Percentiles rank a stretch among this genome's conserved stretches.
phyloP scores from a whole-genome alignment of 2,113 vertebrate genomes.

The Danio rerio region GRCz12tu NC_133186.1:6907001-6907500 shows the following conservation, averaged over 20 bases:
- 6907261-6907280: slow-evolving; percentile 59
- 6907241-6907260: slow-evolving; percentile 64
- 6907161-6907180: slow-evolving; percentile 34
- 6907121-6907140: slow-evolving; percentile 80
- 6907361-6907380: slow-evolving; percentile 2
- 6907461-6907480: slow-evolving; percentile 60
- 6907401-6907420: slow-evolving; percentile 12
- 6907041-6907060: slow-evolving; percentile 59
- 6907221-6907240: slow-evolving; percentile 55
- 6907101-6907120: slow-evolving; percentile 86
- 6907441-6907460: slow-evolving; percentile 20
- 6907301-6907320: slow-evolving; percentile 45
- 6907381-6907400: slow-evolving; percentile 10
- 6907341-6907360: not conserved
- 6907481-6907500: slow-evolving; percentile 76
- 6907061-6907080: slow-evolving; percentile 38
- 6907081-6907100: slow-evolving; percentile 79
- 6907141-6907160: slow-evolving; percentile 67
- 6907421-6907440: slow-evolving; percentile 5
- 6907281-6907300: slow-evolving; percentile 61
- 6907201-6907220: slow-evolving; percentile 61
- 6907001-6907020: slow-evolving; percentile 97
- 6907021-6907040: slow-evolving; percentile 81
- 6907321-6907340: not conserved
- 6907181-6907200: slow-evolving; percentile 57